Evolutionary conservation across 2,113 vertebrate genomes (phyloP), one percentile per base, ranked within the genome.

Genomic region (Garra rufa): DNA sequence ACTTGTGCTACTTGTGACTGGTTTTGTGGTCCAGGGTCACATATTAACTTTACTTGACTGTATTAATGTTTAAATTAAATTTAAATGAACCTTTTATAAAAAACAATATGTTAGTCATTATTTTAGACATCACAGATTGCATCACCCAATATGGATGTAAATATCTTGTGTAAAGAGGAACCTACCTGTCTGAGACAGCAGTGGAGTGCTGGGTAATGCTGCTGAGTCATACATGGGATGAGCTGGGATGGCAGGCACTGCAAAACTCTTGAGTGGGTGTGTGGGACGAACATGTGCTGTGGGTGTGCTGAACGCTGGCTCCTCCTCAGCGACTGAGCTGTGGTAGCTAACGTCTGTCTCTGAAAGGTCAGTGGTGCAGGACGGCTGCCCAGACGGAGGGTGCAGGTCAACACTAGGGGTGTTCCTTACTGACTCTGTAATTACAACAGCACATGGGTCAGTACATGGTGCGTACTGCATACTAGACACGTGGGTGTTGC

Each of bases 201-300:
- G 91, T 0, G 98, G 97, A 0, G 96, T 97, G 92, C 96, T 98
- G 78, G 98, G 97, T 92, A 98, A 88, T 0, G 97, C 92, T 0
- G 96, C 93, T 0, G 93, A 93, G 61, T 99, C 98, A 0, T 96
- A 99, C 1, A 92, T 19, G 44, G 95, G 83, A 0, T 90, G 46
- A 0, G 93, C 83, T 0, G 97, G 96, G 67, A 98, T 88, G 0
- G 96, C 96, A 0, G 97, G 97, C 89, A 98, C 97, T 0, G 97
- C 98, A 0, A 99, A 99, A 92, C 98, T 99, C 95, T 99, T 99
- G 81, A 99, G 91, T 0, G 98, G 97, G 92, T 98, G 98, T 0
- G 97, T 96, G 52, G 98, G 96, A 78, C 96, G 94, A 52, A 99
- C 91, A 0, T 98, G 98, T 41, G 96, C 97, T 0, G 95, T 97